phyloP scores from a whole-genome alignment of 2,888 invertebrate species.

The Onchidella celtica region DNA sequence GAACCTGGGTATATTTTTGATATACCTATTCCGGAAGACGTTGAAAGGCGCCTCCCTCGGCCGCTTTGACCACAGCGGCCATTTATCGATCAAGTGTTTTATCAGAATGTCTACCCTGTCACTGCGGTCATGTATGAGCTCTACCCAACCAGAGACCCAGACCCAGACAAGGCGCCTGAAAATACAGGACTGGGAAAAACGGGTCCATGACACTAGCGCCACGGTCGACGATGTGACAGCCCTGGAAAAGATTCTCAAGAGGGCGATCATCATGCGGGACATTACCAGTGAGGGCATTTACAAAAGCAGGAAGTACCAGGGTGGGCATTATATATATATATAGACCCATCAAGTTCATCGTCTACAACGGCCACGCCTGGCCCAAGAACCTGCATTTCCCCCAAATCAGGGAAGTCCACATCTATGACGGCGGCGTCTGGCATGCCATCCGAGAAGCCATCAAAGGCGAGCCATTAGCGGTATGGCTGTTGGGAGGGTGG shows the following conservation, averaged over 20 bases:
- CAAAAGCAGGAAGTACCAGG: background rate
- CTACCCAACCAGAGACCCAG: slow-evolving; percentile 10
- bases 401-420: background rate
- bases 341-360: slow-evolving; percentile 7
- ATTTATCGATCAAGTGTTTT: background rate
- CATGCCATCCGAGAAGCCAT: slow-evolving; percentile 3
- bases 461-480: background rate
- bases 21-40: too few species aligned
- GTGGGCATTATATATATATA: too few species aligned
- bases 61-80: too few species aligned
- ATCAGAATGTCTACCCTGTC: background rate
- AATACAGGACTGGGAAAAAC: slow-evolving; percentile 14
- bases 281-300: background rate
- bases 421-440: slow-evolving; percentile 7
- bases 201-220: background rate
- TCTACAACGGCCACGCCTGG: slow-evolving; percentile 15
- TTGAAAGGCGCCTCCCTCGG: too few species aligned
- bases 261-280: slow-evolving; percentile 6
- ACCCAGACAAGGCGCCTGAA: slow-evolving; percentile 11
- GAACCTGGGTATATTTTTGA: too few species aligned
- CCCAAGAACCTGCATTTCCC: slow-evolving; percentile 5
- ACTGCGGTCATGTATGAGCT: background rate
- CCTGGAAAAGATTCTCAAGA: slow-evolving; percentile 1
- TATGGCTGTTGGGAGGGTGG: background rate
- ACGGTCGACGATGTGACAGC: background rate